Percentiles rank a stretch among this genome's conserved stretches.
Evolutionary conservation across 2,888 invertebrate genomes (phyloP).

Genomic region (Micoletzkya japonica): DNA sequence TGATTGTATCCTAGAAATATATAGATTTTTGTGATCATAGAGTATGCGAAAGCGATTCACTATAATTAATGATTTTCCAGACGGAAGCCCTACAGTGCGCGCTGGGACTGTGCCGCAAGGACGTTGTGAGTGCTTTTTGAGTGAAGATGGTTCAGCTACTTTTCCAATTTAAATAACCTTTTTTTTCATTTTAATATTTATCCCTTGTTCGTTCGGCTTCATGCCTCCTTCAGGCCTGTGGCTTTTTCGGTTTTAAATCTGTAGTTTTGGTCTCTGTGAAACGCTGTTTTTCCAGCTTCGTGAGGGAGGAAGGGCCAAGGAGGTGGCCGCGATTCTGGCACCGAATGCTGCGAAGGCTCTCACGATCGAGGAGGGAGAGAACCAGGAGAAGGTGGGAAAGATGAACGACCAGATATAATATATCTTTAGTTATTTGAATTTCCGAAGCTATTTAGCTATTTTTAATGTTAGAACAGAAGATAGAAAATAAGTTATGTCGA

Average conservation of each 20-base stretch:
- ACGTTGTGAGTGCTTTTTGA: conserved; percentile 14
- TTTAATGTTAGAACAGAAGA: no score
- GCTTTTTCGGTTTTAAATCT: background rate
- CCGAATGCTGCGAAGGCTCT: conserved; percentile 10
- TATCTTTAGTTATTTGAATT: no score
- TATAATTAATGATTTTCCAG: conserved; percentile 15
- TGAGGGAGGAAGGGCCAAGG: conserved; percentile 13
- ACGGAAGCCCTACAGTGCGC: conserved; percentile 27
- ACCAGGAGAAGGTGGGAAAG: conserved; percentile 8
- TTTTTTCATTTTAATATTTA: background rate
- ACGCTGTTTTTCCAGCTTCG: conserved; percentile 22
- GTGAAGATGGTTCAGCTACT: no score
- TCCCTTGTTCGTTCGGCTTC: background rate
- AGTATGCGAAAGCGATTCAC: background rate
- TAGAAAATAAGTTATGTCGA: no score
- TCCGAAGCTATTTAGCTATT: no score
- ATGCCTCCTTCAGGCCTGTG: background rate
- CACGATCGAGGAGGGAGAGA: background rate
- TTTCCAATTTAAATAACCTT: background rate
- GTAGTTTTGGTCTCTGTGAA: background rate
- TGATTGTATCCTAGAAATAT: no score
- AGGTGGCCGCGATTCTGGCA: conserved; percentile 4
- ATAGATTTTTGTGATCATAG: background rate
- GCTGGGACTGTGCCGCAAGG: conserved; percentile 13
- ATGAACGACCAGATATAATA: no score